A percentile compares a stretch with the other conserved stretches of the same genome.
phyloP scores from a whole-genome alignment of 1,140 invertebrate species.

The Drosophila lini region DNA sequence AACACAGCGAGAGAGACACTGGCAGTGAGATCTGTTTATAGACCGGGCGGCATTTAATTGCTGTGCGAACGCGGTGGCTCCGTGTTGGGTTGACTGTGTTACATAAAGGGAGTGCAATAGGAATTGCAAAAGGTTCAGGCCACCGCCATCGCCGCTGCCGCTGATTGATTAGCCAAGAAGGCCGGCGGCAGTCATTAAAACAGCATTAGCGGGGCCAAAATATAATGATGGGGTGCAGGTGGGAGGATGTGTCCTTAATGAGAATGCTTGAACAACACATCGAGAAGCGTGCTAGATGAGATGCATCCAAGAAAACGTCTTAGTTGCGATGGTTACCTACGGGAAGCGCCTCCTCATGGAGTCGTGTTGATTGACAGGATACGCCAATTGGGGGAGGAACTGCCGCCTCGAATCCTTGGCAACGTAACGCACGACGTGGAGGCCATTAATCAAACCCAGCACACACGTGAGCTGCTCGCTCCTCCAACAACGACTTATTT shows the following conservation, averaged over 20 bases:
- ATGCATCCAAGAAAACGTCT: conserved; percentile 26
- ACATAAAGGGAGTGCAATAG: conserved; percentile 30
- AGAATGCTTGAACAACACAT: conserved; percentile 42
- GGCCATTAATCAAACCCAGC: conserved; percentile 58
- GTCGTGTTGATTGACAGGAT: conserved; percentile 72
- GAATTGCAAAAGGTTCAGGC: conserved; percentile 16
- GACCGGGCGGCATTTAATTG: conserved; percentile 70
- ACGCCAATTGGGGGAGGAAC: conserved; percentile 23
- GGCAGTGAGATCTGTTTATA: conserved; percentile 81
- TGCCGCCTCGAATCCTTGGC: conserved; percentile 6
- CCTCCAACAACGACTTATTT: conserved; percentile 57
- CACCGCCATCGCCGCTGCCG: background rate
- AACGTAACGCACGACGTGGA: conserved; percentile 7
- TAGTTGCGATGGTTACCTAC: conserved; percentile 53
- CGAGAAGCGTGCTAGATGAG: conserved; percentile 49
- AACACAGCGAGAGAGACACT: conserved; percentile 47
- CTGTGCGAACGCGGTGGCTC: conserved; percentile 22
- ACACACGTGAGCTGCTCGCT: conserved; percentile 50
- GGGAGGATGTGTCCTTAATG: conserved; percentile 43
- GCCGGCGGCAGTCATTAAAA: conserved; percentile 25
- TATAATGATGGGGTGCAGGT: conserved; percentile 28
- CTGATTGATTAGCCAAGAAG: conserved; percentile 30
- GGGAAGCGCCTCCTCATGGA: conserved; percentile 47
- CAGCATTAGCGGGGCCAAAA: conserved; percentile 21
- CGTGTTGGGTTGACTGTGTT: conserved; percentile 33